phyloP scores from a whole-genome alignment of 2,113 vertebrate genomes.

The Gnathonemus echidnorhynchus region DNA sequence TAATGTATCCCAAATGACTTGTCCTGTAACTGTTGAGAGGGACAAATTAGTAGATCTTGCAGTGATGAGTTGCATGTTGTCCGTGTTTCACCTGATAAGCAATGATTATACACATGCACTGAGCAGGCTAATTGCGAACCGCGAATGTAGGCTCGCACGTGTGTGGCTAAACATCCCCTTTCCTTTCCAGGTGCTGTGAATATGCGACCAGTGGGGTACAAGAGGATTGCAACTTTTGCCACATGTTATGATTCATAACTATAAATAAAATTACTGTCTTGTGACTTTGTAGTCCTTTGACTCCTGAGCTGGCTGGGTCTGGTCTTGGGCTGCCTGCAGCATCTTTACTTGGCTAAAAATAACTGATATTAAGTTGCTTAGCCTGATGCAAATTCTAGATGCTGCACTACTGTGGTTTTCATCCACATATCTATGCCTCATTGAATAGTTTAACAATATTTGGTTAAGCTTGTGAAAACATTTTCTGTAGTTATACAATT shows the following conservation, averaged over 20 bases:
- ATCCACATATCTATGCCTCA: background rate
- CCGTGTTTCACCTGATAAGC: constrained; percentile 63
- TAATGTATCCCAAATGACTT: background rate
- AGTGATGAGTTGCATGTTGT: constrained; percentile 65
- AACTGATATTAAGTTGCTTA: background rate
- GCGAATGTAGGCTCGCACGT: background rate
- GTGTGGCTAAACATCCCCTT: no score
- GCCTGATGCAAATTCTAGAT: background rate
- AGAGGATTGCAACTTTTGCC: background rate
- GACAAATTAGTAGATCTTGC: background rate
- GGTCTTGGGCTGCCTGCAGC: background rate
- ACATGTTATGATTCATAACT: background rate
- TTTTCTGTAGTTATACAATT: background rate
- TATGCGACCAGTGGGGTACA: background rate
- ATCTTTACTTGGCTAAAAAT: background rate
- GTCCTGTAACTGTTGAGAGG: background rate
- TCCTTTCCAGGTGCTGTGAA: background rate
- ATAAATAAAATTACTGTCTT: background rate
- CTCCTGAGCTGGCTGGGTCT: background rate
- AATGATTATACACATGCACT: constrained; percentile 59
- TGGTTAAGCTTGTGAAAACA: background rate
- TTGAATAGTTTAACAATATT: background rate
- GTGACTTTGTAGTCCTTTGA: background rate
- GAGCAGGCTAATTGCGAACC: constrained; percentile 28
- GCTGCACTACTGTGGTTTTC: background rate